These are phyloP conservation scores for Meloidogyne floridensis DNA, from an alignment of 1,140 invertebrate species.

Conservation along the genomic window DNA sequence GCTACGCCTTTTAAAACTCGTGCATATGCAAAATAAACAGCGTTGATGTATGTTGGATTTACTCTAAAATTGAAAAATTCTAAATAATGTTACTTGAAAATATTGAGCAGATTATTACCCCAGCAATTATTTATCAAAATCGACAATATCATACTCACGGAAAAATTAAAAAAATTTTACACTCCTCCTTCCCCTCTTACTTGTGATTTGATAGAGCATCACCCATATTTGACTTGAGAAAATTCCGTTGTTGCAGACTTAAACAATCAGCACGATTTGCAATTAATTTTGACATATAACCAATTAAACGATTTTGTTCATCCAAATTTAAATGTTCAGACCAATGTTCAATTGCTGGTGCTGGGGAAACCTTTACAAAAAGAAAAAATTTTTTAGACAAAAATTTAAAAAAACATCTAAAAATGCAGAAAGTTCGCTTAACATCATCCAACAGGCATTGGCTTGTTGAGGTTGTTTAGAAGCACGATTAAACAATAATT, in stretches of 20 bases:
- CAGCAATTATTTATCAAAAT: too few species aligned
- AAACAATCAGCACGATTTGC: conserved; percentile 13
- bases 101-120: too few species aligned
- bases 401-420: conserved; percentile 35
- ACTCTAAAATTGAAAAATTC: background rate
- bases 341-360: conserved; percentile 12
- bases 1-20: conserved; percentile 21
- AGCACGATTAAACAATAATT: conserved; percentile 22
- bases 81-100: background rate
- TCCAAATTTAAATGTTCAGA: conserved; percentile 11
- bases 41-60: conserved; percentile 16
- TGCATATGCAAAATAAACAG: conserved; percentile 23
- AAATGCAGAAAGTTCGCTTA: conserved; percentile 40
- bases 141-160: background rate
- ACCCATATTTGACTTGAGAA: conserved; percentile 19
- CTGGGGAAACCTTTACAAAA: conserved; percentile 13
- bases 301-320: conserved; percentile 22
- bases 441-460: conserved; percentile 49
- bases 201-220: background rate
- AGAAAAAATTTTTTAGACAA: background rate
- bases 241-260: conserved; percentile 22
- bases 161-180: background rate
- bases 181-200: background rate
- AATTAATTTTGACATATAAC: conserved; percentile 20
- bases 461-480: conserved; percentile 21